Percentiles rank a stretch among this genome's conserved stretches.
Conservation (phyloP, 30 jellyfish, hydroid and myxozoan species). For the Hydractinia echinata region DNA sequence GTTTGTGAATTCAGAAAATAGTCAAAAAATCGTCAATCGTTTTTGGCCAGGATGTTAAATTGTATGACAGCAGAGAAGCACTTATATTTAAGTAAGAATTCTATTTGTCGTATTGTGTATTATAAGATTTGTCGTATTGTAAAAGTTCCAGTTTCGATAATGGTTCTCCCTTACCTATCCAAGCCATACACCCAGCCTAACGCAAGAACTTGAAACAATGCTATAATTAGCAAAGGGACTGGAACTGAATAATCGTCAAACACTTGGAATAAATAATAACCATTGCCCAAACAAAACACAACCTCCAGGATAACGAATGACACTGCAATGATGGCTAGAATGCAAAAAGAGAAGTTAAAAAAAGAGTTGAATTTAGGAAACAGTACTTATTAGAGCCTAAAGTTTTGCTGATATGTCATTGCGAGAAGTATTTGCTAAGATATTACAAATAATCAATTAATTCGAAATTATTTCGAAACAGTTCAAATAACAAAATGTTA, state of each 20-base stretch:
- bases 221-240: constrained; percentile 76
- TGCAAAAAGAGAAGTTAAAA: not conserved
- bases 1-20: no score
- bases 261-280: constrained; percentile 87
- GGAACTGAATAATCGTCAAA: constrained; percentile 98
- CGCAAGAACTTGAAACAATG: constrained; percentile 87
- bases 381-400: no score
- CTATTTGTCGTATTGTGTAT: no score
- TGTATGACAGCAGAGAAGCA: no score
- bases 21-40: not conserved
- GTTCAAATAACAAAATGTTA: no score
- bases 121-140: no score
- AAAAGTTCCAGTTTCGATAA: no score
- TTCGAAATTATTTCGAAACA: no score
- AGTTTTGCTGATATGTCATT: no score
- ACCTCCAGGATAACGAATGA: constrained; percentile 59
- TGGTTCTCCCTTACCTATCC: constrained; percentile 52
- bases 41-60: not conserved
- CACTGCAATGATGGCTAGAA: constrained; percentile 64
- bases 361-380: not conserved
- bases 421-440: no score
- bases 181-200: constrained; percentile 94
- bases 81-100: no score
- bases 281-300: constrained; percentile 77
- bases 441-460: no score